Percentiles rank a stretch among this genome's conserved stretches.
Evolutionary conservation across 1,140 invertebrate genomes (phyloP).

Genomic region (Diorhabda sublineata): DNA sequence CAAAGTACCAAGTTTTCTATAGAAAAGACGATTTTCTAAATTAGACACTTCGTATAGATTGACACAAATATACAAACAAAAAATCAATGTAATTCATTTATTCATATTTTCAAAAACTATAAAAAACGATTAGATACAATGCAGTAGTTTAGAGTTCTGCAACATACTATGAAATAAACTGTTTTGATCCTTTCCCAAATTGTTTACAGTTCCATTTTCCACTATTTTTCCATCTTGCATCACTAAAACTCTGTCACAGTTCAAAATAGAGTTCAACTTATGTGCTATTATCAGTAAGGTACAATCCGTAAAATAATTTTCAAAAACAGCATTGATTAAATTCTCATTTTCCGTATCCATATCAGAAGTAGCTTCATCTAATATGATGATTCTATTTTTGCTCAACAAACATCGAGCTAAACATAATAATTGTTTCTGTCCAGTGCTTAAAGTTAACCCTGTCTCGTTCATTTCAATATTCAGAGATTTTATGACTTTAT

Average conservation of each 20-base stretch:
- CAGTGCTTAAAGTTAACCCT: constrained; percentile 71
- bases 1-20: constrained; percentile 9
- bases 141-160: constrained; percentile 50
- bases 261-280: constrained; percentile 76
- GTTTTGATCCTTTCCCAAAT: constrained; percentile 57
- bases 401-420: constrained; percentile 67
- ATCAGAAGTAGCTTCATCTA: constrained; percentile 71
- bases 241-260: constrained; percentile 69
- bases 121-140: constrained; percentile 1
- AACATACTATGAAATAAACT: constrained; percentile 67
- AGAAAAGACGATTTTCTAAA: constrained; percentile 5
- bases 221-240: constrained; percentile 60
- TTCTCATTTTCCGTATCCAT: constrained; percentile 57
- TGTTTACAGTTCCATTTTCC: constrained; percentile 69
- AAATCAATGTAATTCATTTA: constrained; percentile 9
- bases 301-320: constrained; percentile 51
- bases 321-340: constrained; percentile 33
- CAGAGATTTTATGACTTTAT: constrained; percentile 30
- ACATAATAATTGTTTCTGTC: constrained; percentile 76
- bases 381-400: constrained; percentile 58
- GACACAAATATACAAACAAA: constrained; percentile 3
- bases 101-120: too few species aligned
- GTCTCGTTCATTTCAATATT: constrained; percentile 55
- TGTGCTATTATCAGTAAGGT: constrained; percentile 83
- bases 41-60: constrained; percentile 1